phyloP scores from a whole-genome alignment of 2,797 vertebrate genomes.

The Sebastolobus altivelis region DNA sequence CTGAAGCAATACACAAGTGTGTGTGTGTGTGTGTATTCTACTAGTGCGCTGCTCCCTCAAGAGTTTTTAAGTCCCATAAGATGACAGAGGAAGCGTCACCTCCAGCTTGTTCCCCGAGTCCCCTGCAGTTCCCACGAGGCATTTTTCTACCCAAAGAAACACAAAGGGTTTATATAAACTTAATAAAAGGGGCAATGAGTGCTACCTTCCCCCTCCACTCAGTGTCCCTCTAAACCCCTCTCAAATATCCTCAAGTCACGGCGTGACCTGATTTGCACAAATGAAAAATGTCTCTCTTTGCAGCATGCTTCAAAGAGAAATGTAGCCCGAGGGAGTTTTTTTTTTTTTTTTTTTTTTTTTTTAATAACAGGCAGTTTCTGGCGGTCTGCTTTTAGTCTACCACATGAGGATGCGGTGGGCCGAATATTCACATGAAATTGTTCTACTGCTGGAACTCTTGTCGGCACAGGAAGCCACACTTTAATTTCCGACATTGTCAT shows the following conservation, averaged over 20 bases:
- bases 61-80: not conserved
- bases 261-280: slow-evolving; percentile 56
- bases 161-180: slow-evolving; percentile 7
- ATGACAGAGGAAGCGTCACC: slow-evolving; percentile 30
- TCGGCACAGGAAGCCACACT: not conserved
- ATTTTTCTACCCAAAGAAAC: not conserved
- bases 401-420: slow-evolving; percentile 12
- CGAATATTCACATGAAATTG: not conserved
- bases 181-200: not conserved
- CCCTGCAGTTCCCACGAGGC: not conserved
- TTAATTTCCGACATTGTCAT: not conserved
- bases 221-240: slow-evolving; percentile 17
- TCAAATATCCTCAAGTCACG: slow-evolving; percentile 27
- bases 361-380: slow-evolving; percentile 34
- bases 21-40: not conserved
- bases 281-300: slow-evolving; percentile 39
- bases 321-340: slow-evolving; percentile 1
- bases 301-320: slow-evolving; percentile 45
- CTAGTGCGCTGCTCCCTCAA: slow-evolving; percentile 11
- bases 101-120: not conserved
- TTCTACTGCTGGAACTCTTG: not conserved
- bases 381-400: slow-evolving; percentile 26
- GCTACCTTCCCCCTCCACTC: not conserved
- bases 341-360: not conserved
- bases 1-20: slow-evolving; percentile 13